Evolutionary conservation across 2,113 vertebrate species (phyloP).

Genomic region (Platichthys flesus): DNA sequence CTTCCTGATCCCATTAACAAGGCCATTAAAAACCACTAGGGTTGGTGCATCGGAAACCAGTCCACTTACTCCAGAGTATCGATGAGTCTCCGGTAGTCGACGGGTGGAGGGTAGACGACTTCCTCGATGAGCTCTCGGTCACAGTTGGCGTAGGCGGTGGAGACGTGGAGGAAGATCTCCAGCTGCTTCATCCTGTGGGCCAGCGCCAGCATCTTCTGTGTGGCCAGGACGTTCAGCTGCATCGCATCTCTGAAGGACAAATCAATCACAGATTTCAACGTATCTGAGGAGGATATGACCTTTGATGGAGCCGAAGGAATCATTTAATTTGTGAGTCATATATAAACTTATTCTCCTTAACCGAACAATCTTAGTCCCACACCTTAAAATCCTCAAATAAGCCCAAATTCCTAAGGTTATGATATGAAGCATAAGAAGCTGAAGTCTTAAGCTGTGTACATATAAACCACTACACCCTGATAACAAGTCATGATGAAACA

Average conservation of each 20-base stretch:
- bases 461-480: background rate
- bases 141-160: slow-evolving; percentile 98
- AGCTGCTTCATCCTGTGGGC: slow-evolving; percentile 92
- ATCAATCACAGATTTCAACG: background rate
- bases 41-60: background rate
- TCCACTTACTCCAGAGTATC: slow-evolving; percentile 92
- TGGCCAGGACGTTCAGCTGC: slow-evolving; percentile 95
- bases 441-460: background rate
- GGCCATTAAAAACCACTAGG: background rate
- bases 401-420: background rate
- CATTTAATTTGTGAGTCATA: no score
- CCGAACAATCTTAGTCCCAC: background rate
- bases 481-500: background rate
- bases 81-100: slow-evolving; percentile 95
- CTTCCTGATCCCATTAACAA: background rate
- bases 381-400: background rate
- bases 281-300: no score
- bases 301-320: no score
- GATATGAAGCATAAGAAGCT: background rate
- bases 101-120: slow-evolving; percentile 90
- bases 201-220: slow-evolving; percentile 89
- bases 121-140: slow-evolving; percentile 95
- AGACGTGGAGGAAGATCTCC: slow-evolving; percentile 93
- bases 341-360: no score
- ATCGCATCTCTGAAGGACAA: slow-evolving; percentile 88